Base-by-base conservation (phyloP, 2,888 invertebrate species). In the Ecliptopera silaceata region DNA sequence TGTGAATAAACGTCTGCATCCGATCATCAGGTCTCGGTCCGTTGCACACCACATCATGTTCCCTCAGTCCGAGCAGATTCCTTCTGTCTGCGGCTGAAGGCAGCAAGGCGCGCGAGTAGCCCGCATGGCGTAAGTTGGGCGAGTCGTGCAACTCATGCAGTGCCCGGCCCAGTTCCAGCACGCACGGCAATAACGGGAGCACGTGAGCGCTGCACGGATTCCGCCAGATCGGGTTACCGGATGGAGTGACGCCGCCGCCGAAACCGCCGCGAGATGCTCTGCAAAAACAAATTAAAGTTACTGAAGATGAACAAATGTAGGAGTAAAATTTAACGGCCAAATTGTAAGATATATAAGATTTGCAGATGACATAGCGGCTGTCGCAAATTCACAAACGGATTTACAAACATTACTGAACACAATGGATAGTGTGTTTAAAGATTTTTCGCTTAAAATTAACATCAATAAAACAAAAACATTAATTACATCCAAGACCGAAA, bases 181-280 rank as follows among this genome's bases (percentile, higher is more conserved):
- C 93, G 65, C 95, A 95, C 8, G 97, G 96, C 65, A 98, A 86
- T 55, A 97, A 88, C 1, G 96, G 96, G 64, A 96, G 93, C 64
- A 97, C 94, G 81, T 97, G 97, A 15, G 94, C 93, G 0, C 96
- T 95, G 52, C 97, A 96, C 15, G 98, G 98, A 92, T 97, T 98
- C 61, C 97, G 93, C 86, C 96, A 96, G 2, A 96, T 93, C 0
- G 96, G 95, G 86, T 95, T 95, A 12, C 96, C 96, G 47, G 94
- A 92, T 66, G 95, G 93, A 0, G 95, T 95, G 59, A 94, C 92
- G 26, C 95, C 95, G 4, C 95, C 94, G 31, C 97, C 93, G 83
- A 97, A 98, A 0, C 96, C 97, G 34, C 97, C 97, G 49, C 96
- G 93, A 0, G 95, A 94, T 0, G 97, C 97, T 12, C 95, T 84